Percentiles rank a stretch among this genome's conserved stretches.
phyloP scores from a whole-genome alignment of 2,888 invertebrate genomes.

The Lepetodrilus schrolli region DNA sequence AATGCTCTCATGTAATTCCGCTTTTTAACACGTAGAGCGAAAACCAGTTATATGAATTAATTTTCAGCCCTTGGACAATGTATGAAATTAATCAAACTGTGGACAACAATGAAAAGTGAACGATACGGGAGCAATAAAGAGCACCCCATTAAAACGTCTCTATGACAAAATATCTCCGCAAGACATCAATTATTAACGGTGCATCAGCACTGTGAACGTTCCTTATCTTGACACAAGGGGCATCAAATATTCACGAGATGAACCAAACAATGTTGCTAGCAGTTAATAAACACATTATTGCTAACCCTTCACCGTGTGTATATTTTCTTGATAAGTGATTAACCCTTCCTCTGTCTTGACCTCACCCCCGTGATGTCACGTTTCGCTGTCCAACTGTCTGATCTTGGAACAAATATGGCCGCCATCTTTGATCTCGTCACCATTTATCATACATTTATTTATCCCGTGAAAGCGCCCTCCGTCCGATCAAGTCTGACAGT shows the following conservation, averaged over 20 bases:
- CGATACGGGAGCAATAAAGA: too few relatives aligned
- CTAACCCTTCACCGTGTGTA: neutral
- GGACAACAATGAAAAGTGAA: too few relatives aligned
- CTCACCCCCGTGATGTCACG: neutral
- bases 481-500: constrained; percentile 13
- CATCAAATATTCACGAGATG: neutral
- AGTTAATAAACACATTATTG: neutral
- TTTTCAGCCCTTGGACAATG: too few relatives aligned
- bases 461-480: neutral
- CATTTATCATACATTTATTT: constrained; percentile 24
- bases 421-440: neutral
- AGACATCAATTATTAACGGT: too few relatives aligned
- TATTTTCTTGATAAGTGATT: neutral
- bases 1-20: too few relatives aligned
- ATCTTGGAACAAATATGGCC: neutral
- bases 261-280: neutral
- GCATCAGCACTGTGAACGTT: too few relatives aligned
- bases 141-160: too few relatives aligned
- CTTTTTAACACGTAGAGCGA: too few relatives aligned
- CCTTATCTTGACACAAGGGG: neutral
- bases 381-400: constrained; percentile 12
- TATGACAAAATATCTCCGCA: too few relatives aligned
- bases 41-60: too few relatives aligned
- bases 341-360: neutral
- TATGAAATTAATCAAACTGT: too few relatives aligned